Evolutionary conservation across 2,113 vertebrate genomes (phyloP).

Genomic region (Ursus arctos): DNA sequence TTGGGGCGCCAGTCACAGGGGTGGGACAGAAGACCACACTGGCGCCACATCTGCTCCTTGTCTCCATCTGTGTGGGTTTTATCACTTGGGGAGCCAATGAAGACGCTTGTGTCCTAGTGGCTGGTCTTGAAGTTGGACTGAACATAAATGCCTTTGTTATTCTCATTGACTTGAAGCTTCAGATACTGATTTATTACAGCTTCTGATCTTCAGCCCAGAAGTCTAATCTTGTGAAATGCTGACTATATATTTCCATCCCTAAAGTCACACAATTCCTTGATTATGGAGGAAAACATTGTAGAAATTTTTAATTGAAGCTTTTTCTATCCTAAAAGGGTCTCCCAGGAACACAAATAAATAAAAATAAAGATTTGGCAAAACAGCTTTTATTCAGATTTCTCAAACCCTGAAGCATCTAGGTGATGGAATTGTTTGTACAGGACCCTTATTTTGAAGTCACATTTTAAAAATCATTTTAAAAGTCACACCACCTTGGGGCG

Average conservation of each 20-base stretch:
- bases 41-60: rapidly evolving
- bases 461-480: neutral
- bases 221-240: neutral
- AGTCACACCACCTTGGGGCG: neutral
- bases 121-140: neutral
- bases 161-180: neutral
- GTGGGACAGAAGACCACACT: neutral
- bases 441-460: neutral
- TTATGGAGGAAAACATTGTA: neutral
- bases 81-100: neutral
- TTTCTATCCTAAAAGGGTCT: neutral
- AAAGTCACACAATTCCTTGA: neutral
- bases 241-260: neutral
- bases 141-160: neutral
- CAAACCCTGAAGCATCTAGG: neutral
- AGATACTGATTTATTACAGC: neutral
- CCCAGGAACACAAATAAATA: neutral
- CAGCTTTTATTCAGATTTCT: neutral
- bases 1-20: neutral
- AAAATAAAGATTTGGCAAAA: constrained; percentile 50
- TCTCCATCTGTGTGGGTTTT: neutral
- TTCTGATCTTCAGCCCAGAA: neutral
- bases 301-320: neutral
- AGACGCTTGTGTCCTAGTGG: neutral
- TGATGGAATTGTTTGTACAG: neutral